Base-by-base conservation (phyloP, 2,113 vertebrate genomes). In the Electrona antarctica region DNA sequence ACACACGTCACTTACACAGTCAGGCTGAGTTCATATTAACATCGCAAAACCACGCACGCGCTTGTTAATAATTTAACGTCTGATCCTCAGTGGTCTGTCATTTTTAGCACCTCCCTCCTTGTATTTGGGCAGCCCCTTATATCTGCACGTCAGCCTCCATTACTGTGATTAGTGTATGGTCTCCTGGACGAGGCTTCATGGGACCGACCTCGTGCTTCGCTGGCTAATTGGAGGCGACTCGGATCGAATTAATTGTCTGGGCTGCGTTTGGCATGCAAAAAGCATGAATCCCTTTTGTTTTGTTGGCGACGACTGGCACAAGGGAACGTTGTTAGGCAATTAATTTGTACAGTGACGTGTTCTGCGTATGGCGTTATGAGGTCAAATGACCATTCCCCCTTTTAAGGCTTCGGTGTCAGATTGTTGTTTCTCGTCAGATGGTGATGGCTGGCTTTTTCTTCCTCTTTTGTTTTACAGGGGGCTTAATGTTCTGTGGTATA, bases 211-310 rank as follows among this genome's bases (percentile, higher is more conserved):
- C 68, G 62, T 78, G 80, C 66, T 70, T 78, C 41, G 21, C 59
- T 28, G 5, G 49, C 72, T 75, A 80, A 85, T 79, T 78, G 47
- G 78, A 79, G 71, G 52, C 28, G 56, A 81, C 70, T 83, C 64
- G 47, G 74, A 88, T 77, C 74, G 67, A 85, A 78, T 88, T 85
- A 68, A 86, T 85, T 71, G 73, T 57, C 54, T 72, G 73, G 56
- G 14, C 11, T 51, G 67, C 66, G 63, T 78, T 78, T 70, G 71
- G 61, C 79, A 76, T 76, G 62, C 64, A 82, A 67, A 73, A 78
- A 48, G 55, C 59, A 67, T 58, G 51, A 75, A 70, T 73, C 60
- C 71, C 21, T 21, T 46, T 83, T 77, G 73, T 72, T 81, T 70
- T 48, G 72, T 29, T 51, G n/a, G 0, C 49, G 64, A 14, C 6